Evolutionary conservation across 2,888 invertebrate species (phyloP), one percentile per base, ranked within the genome.

Genomic region (Chrysotoxum bicinctum): DNA sequence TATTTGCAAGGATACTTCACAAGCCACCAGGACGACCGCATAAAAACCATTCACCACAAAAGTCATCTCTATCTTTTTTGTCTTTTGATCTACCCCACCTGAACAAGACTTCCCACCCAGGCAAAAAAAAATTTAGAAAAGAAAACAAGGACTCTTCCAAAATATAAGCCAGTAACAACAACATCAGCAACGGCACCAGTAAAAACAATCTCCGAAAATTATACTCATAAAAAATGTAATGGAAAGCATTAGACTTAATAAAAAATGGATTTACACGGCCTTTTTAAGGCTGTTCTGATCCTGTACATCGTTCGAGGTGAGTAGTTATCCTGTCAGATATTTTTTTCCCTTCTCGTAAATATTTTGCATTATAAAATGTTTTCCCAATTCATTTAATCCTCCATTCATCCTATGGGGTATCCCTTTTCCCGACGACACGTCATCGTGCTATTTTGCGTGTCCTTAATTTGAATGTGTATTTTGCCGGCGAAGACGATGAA

Each of bases 251-350:
- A 90, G 89, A 89, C 89, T 89, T 89, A 89, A 90, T 90, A 92
- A 91, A 92, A 91, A 92, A 92, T 92, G 92, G 92, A 91, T 91
- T 91, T 91, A 89, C 90, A 90, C 89, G 90, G 91, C 91, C 92
- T 92, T 91, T 91, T 91, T 90, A 92, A 92, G 92, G 92, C 92
- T 89, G 89, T 90, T 88, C 90, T 92, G 90, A 91, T 92, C 90
- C 91, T 91, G 89, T 91, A 91, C 89, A 89, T 90, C 89, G 89
- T 92, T 88, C 89, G 89, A 91, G 92, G 92, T 92, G 89, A 92
- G 92, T 88, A 64, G 92, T 88, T 68, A 82, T 73, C 70, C 72
- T 76, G 68, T 60, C 45, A 32, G 23, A 50, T 21, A 10, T 48
- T 10, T 45, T 54, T 66, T 26, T 54, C 2, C n/a, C n/a, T n/a